Base-by-base conservation (phyloP, 2,888 invertebrate genomes). In the Acanthacorydalis orientalis region DNA sequence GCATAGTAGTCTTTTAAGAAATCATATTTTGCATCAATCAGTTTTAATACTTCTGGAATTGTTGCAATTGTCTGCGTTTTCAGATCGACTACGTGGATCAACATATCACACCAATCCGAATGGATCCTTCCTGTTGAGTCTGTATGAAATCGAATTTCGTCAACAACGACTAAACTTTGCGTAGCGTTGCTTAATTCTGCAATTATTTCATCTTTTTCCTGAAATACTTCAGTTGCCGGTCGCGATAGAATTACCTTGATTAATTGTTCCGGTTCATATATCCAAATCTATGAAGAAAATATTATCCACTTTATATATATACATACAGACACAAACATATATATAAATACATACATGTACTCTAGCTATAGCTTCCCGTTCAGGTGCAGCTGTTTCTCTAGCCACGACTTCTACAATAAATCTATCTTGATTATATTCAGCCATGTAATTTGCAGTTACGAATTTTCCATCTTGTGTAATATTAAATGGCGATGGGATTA, bases 401-500 rank as follows among this genome's bases (percentile, higher is more conserved):
- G 90, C 91, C 9, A 87, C 75, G 41, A 91, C 75, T 57, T 88
- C 85, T 46, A 91, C 69, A 49, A 86, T 77, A 60, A 92, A 92
- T 43, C 88, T 70, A 59, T 90, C 87, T 57, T 90, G 88, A 59
- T 86, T 86, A 63, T 90, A 91, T 59, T 91, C 89, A 0, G 86
- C 81, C 78, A 91, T 82, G 57, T 83, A 83, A 32, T 81, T 77
- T 0, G 87, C 82, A 0, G 90, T 89, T 50, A 74, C 73, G 31
- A 88, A 64, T 63, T 75, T 66, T 53, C 87, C 86, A 54, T 76
- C 75, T 46, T 78, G 76, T 1, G 78, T 78, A 6, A 87, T 79
- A 52, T 82, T 81, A 58, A 91, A 91, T 0, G 91, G 91, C 38
- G 88, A 87, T 0, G 90, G 89, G 15, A 90, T 83, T 15, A 91